phyloP scores from a whole-genome alignment of 1,140 invertebrate species.

The Drosophila ambigua region DNA sequence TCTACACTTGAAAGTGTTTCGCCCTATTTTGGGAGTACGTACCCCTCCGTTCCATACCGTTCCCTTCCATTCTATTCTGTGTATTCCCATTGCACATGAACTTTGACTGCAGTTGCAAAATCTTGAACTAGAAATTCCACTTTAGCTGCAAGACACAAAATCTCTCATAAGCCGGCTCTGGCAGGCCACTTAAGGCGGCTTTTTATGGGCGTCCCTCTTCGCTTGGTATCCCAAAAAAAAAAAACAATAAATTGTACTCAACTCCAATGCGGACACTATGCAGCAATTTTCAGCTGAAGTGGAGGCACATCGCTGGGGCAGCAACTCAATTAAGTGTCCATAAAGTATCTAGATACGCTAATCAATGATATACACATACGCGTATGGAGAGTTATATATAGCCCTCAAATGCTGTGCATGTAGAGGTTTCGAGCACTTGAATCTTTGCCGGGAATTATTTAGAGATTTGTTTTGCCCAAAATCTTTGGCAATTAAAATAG shows the following conservation, averaged over 20 bases:
- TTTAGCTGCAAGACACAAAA: slow-evolving; percentile 45
- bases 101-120: slow-evolving; percentile 64
- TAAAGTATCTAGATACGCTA: slow-evolving; percentile 80
- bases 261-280: slow-evolving; percentile 37
- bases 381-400: slow-evolving; percentile 5
- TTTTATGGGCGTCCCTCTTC: slow-evolving; percentile 65
- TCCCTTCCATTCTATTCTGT: slow-evolving; percentile 29
- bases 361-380: slow-evolving; percentile 62
- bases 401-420: slow-evolving; percentile 19
- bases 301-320: slow-evolving; percentile 29
- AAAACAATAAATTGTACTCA: slow-evolving; percentile 77
- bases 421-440: slow-evolving; percentile 24
- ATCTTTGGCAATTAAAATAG: slow-evolving; percentile 40
- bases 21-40: slow-evolving; percentile 50
- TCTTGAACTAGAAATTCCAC: slow-evolving; percentile 74
- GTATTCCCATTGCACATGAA: slow-evolving; percentile 40
- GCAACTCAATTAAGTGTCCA: slow-evolving; percentile 81
- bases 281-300: slow-evolving; percentile 51
- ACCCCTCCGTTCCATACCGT: not conserved
- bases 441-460: slow-evolving; percentile 25
- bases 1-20: slow-evolving; percentile 69
- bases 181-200: slow-evolving; percentile 73
- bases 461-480: slow-evolving; percentile 44
- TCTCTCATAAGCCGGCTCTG: slow-evolving; percentile 34
- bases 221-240: slow-evolving; percentile 4